Evolutionary conservation across 2,797 vertebrate species (phyloP), one percentile per base, ranked within the genome.

Genomic region (Todus mexicanus): DNA sequence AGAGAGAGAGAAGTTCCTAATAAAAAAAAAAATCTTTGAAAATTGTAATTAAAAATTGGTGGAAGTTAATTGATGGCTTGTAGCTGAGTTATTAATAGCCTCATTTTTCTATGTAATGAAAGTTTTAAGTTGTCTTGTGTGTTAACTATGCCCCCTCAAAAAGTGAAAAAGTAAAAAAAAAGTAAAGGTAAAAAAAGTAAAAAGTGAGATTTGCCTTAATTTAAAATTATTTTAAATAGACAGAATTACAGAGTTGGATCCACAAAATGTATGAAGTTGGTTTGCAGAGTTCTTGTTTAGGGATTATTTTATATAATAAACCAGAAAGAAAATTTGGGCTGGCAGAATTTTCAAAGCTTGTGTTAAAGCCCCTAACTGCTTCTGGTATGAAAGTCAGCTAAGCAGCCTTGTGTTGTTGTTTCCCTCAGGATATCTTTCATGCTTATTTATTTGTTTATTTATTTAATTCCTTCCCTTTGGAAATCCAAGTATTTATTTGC

Each of bases 371-470:
- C 91, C 86, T 94, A 90, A 95, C 95, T 94, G 96, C 84, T 95
- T 89, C 84, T 96, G 91, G 93, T 93, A 94, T 95, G 87, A 96
- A 96, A 96, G 90, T 95, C 89, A 96, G 82, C 96, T 92, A 94
- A 94, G 93, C 89, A 94, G 87, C 42, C 73, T 90, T 92, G 73
- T 96, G 92, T 95, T 97, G 82, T 96, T 97, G 75, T 97, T 97
- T 96, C 91, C 96, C 96, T 92, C 94, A 96, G 96, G 97, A 96
- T 94, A 94, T 83, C 96, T 97, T 96, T 97, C 87, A 96, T 96
- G 89, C 82, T 89, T 87, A 48, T 26, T 84, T 88, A 40, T 43
- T 54, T 86, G 70, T 76, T 77, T 82, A 53, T 63, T 48, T 51
- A 40, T 47, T 38, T 7, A 1, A 16, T 88, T 92, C 64, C 61